Evolutionary conservation across 2,888 invertebrate genomes (phyloP), one percentile per base, ranked within the genome.

Genomic region (Omphaloscelis lunosa): DNA sequence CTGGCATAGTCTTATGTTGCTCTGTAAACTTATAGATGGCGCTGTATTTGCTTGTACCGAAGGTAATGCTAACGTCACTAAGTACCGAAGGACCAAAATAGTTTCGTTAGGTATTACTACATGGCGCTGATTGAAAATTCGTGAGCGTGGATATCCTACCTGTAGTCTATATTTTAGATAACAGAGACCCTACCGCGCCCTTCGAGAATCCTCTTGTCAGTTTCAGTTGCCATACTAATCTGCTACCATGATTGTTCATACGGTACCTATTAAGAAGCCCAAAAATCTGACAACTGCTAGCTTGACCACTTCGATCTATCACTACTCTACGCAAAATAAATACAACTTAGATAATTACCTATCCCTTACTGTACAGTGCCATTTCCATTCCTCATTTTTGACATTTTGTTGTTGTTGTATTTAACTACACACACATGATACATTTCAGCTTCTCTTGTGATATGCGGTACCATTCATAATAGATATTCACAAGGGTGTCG

Each of bases 1-100:
- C 11, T n/a, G 1, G 12, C 9, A 20, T 17, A 0, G 20, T n/a
- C 5, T 3, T 9, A 67, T 8, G 5, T 23, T 41, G 4, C 34
- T 75, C 27, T 48, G 1, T 17, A 6, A 12, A 51, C 5, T 15
- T 29, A 2, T 69, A 72, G 82, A 72, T 81, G 72, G 48, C 68
- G 65, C 53, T 72, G 27, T 15, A 20, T 20, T 11, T 1, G 15
- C 0, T 2, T 41, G 11, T 45, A 2, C 29, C 3, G 0, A 61
- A 23, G n/a, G 8, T 23, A 41, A 11, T 72, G 7, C 39, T 53
- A 8, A 39, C 6, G 1, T 7, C 1, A 27, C 2, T 20, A 7
- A 7, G 2, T 3, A 34, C 45, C 23, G 17, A 61, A 34, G 20
- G 39, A 63, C 27, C 27, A 56, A 53, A 23, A 23, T 0, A 58